Conservation (phyloP, 64 coral and sea anemone genomes). For the Porites australiensis region DNA sequence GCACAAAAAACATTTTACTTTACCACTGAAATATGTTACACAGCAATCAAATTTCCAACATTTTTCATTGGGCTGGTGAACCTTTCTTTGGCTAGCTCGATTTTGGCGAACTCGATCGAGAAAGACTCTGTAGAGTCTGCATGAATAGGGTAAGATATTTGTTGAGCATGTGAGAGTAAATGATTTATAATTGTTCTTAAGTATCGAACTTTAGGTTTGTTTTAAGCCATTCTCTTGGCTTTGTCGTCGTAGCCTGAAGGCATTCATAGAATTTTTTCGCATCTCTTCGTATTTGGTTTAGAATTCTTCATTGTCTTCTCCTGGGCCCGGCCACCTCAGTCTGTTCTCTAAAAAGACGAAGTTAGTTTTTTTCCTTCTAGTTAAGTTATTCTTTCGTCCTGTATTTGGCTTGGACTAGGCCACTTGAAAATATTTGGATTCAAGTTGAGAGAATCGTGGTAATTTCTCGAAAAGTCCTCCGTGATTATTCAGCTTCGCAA, state of each 20-base stretch:
- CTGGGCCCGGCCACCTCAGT: background rate
- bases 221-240: background rate
- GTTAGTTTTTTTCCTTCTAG: constrained; percentile 15
- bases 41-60: too few species aligned
- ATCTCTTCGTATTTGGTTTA: background rate
- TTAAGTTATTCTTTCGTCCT: background rate
- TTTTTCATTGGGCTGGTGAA: too few species aligned
- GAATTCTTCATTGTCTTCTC: background rate
- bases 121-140: too few species aligned
- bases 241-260: background rate
- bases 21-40: too few species aligned
- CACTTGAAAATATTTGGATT: constrained; percentile 2
- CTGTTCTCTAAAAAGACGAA: background rate
- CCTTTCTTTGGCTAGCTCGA: too few species aligned
- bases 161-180: too few species aligned
- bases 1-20: too few species aligned
- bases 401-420: constrained; percentile 22
- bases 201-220: too few species aligned
- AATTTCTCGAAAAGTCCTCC: background rate
- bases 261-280: background rate
- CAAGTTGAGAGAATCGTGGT: background rate
- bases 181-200: too few species aligned
- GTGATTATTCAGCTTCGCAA: background rate
- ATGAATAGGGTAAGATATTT: too few species aligned
- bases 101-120: too few species aligned